Evolutionary conservation across 2,888 invertebrate genomes (phyloP), one percentile per base, ranked within the genome.

Genomic region (Serrognathus titanus): DNA sequence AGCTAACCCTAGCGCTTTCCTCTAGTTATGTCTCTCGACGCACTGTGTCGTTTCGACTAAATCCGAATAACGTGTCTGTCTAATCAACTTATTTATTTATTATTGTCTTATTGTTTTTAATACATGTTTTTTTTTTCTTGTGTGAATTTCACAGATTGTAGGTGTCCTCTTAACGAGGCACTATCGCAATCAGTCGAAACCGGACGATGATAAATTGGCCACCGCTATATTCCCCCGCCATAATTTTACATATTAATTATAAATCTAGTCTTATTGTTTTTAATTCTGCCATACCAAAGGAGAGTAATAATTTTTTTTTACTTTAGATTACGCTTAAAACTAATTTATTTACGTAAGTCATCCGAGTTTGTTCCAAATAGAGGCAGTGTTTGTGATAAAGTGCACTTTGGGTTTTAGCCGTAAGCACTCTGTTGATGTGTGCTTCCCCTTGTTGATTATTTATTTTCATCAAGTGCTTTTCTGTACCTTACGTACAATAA

Each of bases 1-100:
- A 71, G 94, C 93, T 82, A 93, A 95, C 83, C 94, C 96, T 75
- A 94, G 94, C 83, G 96, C 95, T 83, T 97, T 96, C 83, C 90
- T 97, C 79, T 96, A 93, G 90, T 86, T 82, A 63, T 16, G 16
- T 43, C 39, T 51, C 48, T 51, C 48, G 45, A 48, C 48, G 50
- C 51, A 39, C 39, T 51, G 43, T 43, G 43, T 20, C 43, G 43
- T 16, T 43, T 31, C 16, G 13, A 43, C 43, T 16, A 43, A 43
- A 31, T 31, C 43, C 11, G 9, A 43, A 6, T 20, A 43, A 51
- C 37, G 20, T 46, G 40, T 51, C 35, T 38, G 38, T 35, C 47
- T 46, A 12, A 49, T 47, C 49, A 16, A 43, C 31, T 49, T 47
- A 40, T 57, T 54, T 48, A 24, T 48, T 48, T 11, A 53, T 48